Evolutionary conservation across 2,888 invertebrate species (phyloP).

Genomic region (Meghimatium bilineatum): DNA sequence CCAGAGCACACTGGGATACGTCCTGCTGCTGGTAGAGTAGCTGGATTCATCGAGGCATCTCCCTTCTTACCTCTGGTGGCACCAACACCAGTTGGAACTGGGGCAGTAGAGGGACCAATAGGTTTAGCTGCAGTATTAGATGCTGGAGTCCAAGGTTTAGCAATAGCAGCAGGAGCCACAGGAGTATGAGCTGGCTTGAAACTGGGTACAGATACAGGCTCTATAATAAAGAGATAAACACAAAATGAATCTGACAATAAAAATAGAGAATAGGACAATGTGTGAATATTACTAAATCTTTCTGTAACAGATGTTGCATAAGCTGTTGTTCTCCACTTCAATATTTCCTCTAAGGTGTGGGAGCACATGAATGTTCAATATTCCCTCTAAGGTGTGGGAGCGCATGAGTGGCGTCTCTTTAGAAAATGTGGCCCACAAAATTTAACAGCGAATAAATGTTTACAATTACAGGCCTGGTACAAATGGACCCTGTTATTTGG

Average conservation of each 20-base stretch:
- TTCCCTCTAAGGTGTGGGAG: no score
- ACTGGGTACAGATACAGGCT: slow-evolving; percentile 7
- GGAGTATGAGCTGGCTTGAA: slow-evolving; percentile 51
- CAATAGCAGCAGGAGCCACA: slow-evolving; percentile 62
- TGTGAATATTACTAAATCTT: no score
- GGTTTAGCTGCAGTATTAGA: slow-evolving; percentile 54
- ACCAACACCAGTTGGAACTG: slow-evolving; percentile 67
- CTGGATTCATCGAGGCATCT: slow-evolving; percentile 67
- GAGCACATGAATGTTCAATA: no score
- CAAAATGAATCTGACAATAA: neutral
- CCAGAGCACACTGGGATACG: slow-evolving; percentile 62
- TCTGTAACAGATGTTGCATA: no score
- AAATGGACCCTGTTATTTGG: no score
- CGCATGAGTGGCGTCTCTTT: no score
- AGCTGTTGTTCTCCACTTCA: no score
- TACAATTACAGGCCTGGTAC: no score
- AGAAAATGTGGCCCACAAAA: no score
- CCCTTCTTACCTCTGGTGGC: slow-evolving; percentile 68
- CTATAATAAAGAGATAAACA: slow-evolving; percentile 10
- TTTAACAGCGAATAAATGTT: no score
- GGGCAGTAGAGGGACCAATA: slow-evolving; percentile 53
- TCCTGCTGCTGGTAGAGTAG: slow-evolving; percentile 54
- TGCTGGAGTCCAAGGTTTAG: slow-evolving; percentile 54
- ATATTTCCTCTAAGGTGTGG: no score
- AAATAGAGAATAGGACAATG: neutral